phyloP scores from a whole-genome alignment of 2,888 invertebrate species.

The Apamea monoglypha region DNA sequence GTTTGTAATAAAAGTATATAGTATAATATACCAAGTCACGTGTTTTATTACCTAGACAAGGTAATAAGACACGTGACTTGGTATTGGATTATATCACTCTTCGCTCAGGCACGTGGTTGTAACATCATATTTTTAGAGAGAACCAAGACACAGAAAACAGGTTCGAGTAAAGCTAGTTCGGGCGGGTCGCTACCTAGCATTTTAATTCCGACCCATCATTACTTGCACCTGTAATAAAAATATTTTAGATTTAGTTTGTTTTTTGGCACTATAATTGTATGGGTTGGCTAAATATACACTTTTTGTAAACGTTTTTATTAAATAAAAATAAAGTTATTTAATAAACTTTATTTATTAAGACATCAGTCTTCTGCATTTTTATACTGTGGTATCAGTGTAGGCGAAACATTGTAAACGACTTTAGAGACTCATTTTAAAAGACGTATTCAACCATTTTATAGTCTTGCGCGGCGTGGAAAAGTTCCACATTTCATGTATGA shows the following conservation, averaged over 20 bases:
- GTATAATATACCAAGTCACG: too few relatives aligned
- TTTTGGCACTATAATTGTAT: too few relatives aligned
- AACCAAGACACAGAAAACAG: not conserved
- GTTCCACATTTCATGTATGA: conserved; percentile 12
- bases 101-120: conserved; percentile 4
- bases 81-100: conserved; percentile 22
- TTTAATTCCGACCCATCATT: not conserved
- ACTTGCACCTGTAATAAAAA: not conserved
- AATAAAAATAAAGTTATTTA: not conserved
- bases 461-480: conserved; percentile 1
- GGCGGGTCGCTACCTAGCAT: not conserved
- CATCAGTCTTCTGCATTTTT: not conserved
- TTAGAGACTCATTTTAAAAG: conserved; percentile 13
- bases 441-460: conserved; percentile 21
- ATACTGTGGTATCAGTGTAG: not conserved
- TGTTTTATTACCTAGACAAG: too few relatives aligned
- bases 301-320: too few relatives aligned
- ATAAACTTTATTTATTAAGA: not conserved
- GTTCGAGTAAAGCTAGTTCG: not conserved
- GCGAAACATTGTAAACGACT: conserved; percentile 17
- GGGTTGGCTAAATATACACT: too few relatives aligned
- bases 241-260: too few relatives aligned
- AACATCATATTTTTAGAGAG: not conserved
- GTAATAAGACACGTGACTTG: conserved; percentile 23
- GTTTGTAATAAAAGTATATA: too few relatives aligned